Conservation (phyloP, 2,113 vertebrate species). For the Orthochromis indermauri region DNA sequence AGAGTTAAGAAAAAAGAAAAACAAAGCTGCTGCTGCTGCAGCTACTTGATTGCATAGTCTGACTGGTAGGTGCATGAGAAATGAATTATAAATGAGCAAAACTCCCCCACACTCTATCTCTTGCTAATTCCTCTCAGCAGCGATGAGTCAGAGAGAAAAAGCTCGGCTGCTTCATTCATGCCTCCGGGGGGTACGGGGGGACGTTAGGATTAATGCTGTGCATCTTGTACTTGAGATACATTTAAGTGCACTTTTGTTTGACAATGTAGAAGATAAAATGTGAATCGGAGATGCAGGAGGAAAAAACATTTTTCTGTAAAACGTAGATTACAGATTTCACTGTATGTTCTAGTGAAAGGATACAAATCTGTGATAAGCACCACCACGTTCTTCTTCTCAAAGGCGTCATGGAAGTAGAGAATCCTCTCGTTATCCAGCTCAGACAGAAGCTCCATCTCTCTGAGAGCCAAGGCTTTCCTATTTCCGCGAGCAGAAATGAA, state of each 20-base stretch:
- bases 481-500: conserved; percentile 82
- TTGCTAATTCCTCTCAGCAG: conserved; percentile 27
- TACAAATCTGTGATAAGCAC: conserved; percentile 92
- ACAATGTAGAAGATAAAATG: neutral
- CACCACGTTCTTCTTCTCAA: conserved; percentile 86
- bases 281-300: neutral
- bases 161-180: conserved; percentile 19
- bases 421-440: conserved; percentile 81
- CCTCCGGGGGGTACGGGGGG: conserved; percentile 5
- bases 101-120: conserved; percentile 38
- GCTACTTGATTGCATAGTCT: neutral
- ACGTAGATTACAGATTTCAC: neutral
- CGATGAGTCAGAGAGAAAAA: conserved; percentile 44
- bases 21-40: neutral
- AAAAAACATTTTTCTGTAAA: neutral
- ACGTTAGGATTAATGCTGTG: conserved; percentile 29
- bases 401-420: conserved; percentile 87
- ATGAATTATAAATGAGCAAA: conserved; percentile 52
- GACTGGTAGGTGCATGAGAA: conserved; percentile 13
- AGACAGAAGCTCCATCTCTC: conserved; percentile 83
- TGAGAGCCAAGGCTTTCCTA: conserved; percentile 75
- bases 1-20: conserved; percentile 30
- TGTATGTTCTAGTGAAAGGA: conserved; percentile 50
- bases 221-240: conserved; percentile 10
- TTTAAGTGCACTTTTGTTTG: neutral